phyloP scores from a whole-genome alignment of 1,140 invertebrate species.

The Apis dorsata region DNA sequence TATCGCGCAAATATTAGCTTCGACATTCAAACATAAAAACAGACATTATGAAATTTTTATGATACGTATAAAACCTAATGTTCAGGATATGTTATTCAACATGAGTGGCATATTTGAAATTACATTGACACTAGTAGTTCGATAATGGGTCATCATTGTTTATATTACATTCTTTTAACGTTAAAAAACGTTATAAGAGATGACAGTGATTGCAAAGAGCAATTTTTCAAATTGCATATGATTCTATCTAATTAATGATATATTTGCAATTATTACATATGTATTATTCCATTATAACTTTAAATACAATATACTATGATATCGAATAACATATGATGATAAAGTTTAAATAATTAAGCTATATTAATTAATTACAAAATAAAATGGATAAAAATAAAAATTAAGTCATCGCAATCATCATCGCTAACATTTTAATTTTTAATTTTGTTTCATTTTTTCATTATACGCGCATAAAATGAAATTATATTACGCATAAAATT shows the following conservation, averaged over 20 bases:
- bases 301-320: neutral
- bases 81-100: conserved; percentile 2
- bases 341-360: neutral
- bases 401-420: neutral
- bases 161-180: conserved; percentile 8
- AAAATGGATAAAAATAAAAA: neutral
- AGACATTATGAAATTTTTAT: conserved; percentile 18
- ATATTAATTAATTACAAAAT: neutral
- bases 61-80: conserved; percentile 25
- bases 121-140: neutral
- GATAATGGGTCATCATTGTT: conserved; percentile 50
- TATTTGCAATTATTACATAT: neutral
- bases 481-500: too few species aligned
- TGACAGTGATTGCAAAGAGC: conserved; percentile 40
- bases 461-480: too few species aligned
- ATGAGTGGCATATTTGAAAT: neutral
- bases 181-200: conserved; percentile 27
- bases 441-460: neutral
- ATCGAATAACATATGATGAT: neutral
- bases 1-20: conserved; percentile 15
- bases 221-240: conserved; percentile 29
- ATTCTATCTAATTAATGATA: conserved; percentile 46
- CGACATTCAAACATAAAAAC: neutral
- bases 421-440: neutral
- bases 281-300: neutral